phyloP scores from a whole-genome alignment of 2,888 invertebrate genomes.

The Chrysotoxum bicinctum region DNA sequence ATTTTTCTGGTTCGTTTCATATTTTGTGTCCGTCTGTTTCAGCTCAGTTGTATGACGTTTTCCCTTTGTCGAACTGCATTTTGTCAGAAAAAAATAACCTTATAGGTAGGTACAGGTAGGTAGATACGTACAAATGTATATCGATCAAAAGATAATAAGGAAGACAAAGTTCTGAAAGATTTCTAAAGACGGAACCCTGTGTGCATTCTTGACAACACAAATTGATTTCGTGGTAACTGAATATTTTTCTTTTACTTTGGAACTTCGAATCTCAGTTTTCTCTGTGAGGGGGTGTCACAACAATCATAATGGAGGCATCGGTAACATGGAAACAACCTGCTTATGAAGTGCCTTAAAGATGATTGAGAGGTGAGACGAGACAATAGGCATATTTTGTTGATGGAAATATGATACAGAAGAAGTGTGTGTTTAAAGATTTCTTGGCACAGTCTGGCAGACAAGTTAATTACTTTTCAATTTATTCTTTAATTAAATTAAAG shows the following conservation, averaged over 20 bases:
- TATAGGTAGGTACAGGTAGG: slow-evolving; percentile 23
- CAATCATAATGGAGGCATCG: slow-evolving; percentile 30
- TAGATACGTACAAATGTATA: neutral
- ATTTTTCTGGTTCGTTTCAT: slow-evolving; percentile 5
- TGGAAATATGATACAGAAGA: slow-evolving; percentile 49
- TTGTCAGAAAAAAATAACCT: neutral
- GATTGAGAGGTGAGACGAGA: slow-evolving; percentile 55
- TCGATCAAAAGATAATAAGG: slow-evolving; percentile 39
- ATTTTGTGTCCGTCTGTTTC: slow-evolving; percentile 21
- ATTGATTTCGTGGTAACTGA: slow-evolving; percentile 45
- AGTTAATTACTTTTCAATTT: neutral
- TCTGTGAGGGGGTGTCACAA: slow-evolving; percentile 27
- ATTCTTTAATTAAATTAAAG: too few species aligned
- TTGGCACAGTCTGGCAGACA: slow-evolving; percentile 11
- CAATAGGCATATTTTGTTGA: slow-evolving; percentile 41
- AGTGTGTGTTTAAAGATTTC: neutral
- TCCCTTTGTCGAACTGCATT: neutral
- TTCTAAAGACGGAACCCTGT: neutral
- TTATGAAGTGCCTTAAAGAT: slow-evolving; percentile 56
- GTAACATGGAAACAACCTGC: slow-evolving; percentile 41
- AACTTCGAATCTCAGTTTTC: neutral
- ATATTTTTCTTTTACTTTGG: slow-evolving; percentile 26
- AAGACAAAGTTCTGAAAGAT: neutral
- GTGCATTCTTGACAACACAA: slow-evolving; percentile 39
- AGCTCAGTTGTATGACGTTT: neutral